phyloP scores from a whole-genome alignment of 2,113 vertebrate genomes.

The Tragelaphus buxtoni region DNA sequence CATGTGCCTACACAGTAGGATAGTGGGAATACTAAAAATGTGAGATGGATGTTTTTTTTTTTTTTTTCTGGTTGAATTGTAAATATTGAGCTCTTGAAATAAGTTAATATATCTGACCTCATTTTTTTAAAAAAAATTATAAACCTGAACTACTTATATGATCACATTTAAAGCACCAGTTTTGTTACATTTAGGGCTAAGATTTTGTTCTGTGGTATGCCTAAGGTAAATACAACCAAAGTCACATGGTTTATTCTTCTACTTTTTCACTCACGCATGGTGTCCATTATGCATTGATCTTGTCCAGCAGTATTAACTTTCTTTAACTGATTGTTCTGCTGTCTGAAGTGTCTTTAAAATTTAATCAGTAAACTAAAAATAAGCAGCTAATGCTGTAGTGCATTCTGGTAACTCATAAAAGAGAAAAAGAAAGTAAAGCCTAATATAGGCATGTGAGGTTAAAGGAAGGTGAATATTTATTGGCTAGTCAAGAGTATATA shows the following conservation, averaged over 20 bases:
- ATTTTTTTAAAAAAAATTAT: not conserved
- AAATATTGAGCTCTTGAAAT: not conserved
- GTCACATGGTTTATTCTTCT: slow-evolving; percentile 43
- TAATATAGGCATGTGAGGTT: slow-evolving; percentile 46
- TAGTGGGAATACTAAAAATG: not conserved
- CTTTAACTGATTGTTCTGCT: slow-evolving; percentile 62
- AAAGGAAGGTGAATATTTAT: slow-evolving; percentile 50
- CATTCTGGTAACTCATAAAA: slow-evolving; percentile 66
- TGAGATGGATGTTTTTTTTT: not conserved
- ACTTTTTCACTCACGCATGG: slow-evolving; percentile 45
- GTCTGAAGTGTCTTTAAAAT: slow-evolving; percentile 64
- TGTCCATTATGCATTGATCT: slow-evolving; percentile 64
- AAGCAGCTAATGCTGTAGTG: slow-evolving; percentile 54
- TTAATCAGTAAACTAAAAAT: slow-evolving; percentile 73
- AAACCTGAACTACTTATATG: not conserved
- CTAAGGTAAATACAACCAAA: slow-evolving; percentile 43
- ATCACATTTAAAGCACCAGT: slow-evolving; percentile 17
- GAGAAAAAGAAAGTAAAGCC: slow-evolving; percentile 20
- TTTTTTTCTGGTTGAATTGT: not conserved
- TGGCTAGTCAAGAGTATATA: not conserved
- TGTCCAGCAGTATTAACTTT: slow-evolving; percentile 64
- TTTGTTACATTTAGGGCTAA: not conserved
- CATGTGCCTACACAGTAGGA: not conserved
- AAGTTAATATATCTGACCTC: slow-evolving; percentile 18
- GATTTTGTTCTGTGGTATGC: slow-evolving; percentile 21